Conservation (phyloP, 2,888 invertebrate species). For the Geotrupes spiniger region DNA sequence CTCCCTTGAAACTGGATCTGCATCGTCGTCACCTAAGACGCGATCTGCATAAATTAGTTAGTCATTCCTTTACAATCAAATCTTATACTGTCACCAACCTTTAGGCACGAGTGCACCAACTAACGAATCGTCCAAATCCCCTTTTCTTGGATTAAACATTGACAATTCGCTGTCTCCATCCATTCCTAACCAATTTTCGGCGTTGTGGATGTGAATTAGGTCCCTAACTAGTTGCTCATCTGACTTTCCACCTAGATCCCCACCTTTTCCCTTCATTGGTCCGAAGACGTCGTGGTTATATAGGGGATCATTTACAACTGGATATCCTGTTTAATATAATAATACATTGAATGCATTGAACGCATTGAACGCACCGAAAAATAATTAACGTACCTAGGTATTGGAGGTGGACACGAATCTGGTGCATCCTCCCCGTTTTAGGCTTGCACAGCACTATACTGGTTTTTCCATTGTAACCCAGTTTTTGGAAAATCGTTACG, state of each 20-base stretch:
- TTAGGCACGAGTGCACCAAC: conserved; percentile 46
- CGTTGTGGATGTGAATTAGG: conserved; percentile 88
- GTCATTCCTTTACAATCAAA: neutral
- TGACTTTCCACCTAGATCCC: conserved; percentile 82
- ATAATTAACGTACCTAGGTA: conserved; percentile 71
- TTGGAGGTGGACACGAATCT: conserved; percentile 97
- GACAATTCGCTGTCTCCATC: conserved; percentile 83
- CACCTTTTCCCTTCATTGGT: conserved; percentile 85
- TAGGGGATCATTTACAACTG: conserved; percentile 95
- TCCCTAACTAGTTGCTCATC: conserved; percentile 87
- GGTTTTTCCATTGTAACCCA: conserved; percentile 84
- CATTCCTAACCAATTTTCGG: conserved; percentile 90
- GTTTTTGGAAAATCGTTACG: conserved; percentile 83
- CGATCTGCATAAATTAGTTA: conserved; percentile 36
- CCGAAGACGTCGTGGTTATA: conserved; percentile 98
- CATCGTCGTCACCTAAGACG: conserved; percentile 60
- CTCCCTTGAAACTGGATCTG: conserved; percentile 64
- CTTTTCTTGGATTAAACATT: conserved; percentile 72
- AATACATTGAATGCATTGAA: too few species aligned
- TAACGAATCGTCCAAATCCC: conserved; percentile 58
- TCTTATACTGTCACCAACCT: conserved; percentile 34
- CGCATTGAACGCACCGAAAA: too few species aligned
- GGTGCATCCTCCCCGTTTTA: conserved; percentile 97
- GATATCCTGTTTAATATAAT: conserved; percentile 68
- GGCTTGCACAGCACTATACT: conserved; percentile 94